These are phyloP conservation scores for Orchesellides sinensis DNA, from an alignment of 2,888 invertebrate species.

Conservation along the genomic window DNA sequence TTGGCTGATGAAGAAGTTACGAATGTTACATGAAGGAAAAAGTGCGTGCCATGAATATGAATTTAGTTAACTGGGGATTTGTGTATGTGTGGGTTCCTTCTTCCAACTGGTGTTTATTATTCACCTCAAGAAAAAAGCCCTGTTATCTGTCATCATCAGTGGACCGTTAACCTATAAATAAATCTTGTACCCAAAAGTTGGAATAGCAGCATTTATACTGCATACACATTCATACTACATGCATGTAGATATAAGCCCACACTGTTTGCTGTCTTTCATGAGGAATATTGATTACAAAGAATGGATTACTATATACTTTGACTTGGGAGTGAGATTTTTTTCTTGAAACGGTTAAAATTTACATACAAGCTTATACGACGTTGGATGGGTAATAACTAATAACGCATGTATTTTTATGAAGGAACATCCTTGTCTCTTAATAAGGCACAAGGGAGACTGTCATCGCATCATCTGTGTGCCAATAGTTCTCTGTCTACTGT, in stretches of 20 bases:
- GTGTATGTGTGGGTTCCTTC: not conserved
- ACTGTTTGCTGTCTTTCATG: slow-evolving; percentile 19
- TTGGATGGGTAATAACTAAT: too few relatives aligned
- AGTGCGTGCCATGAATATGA: slow-evolving; percentile 13
- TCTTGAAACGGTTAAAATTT: too few relatives aligned
- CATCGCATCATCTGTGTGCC: too few relatives aligned
- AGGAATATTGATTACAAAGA: not conserved
- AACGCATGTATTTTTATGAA: too few relatives aligned
- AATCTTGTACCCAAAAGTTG: not conserved
- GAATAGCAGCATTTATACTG: too few relatives aligned
- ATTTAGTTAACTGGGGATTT: too few relatives aligned
- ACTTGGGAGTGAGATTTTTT: not conserved
- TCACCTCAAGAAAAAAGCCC: slow-evolving; percentile 17
- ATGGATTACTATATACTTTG: not conserved
- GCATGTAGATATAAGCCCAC: not conserved
- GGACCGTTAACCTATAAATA: slow-evolving; percentile 42
- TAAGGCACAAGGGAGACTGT: too few relatives aligned
- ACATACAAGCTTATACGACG: too few relatives aligned
- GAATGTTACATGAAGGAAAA: slow-evolving; percentile 20
- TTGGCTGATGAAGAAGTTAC: not conserved
- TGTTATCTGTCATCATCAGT: slow-evolving; percentile 38
- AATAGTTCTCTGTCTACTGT: too few relatives aligned
- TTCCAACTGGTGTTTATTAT: slow-evolving; percentile 28
- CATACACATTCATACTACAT: not conserved
- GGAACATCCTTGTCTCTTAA: too few relatives aligned